Percentiles rank a stretch among this genome's conserved stretches.
Conservation (phyloP, 2,888 invertebrate species). For the Andrena minutula region DNA sequence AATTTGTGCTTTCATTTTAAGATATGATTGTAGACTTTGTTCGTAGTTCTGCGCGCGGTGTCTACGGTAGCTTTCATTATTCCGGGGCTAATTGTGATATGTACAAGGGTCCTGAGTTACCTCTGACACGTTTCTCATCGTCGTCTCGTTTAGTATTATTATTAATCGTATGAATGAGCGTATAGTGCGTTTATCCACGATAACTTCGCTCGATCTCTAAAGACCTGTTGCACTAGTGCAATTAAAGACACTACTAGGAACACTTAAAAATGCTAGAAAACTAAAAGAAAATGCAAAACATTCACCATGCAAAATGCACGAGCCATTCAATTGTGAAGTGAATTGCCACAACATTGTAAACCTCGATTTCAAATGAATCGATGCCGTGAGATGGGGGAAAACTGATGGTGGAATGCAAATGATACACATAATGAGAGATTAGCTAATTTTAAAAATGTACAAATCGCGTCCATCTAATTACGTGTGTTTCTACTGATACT, state of each 20-base stretch:
- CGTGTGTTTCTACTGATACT: constrained; percentile 1
- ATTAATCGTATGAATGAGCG: background rate
- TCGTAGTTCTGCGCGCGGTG: background rate
- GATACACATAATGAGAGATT: constrained; percentile 23
- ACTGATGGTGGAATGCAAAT: constrained; percentile 33
- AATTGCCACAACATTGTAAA: constrained; percentile 49
- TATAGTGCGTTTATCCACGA: background rate
- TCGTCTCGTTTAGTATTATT: background rate
- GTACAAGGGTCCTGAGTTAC: too few relatives aligned
- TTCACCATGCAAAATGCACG: constrained; percentile 68
- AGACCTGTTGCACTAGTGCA: constrained; percentile 3
- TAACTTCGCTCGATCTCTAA: constrained; percentile 8
- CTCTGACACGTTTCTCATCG: too few relatives aligned
- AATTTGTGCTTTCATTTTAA: background rate
- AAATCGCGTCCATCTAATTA: constrained; percentile 16
- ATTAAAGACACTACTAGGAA: constrained; percentile 13
- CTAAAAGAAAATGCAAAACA: constrained; percentile 55
- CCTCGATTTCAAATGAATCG: constrained; percentile 36
- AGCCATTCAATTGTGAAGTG: constrained; percentile 59
- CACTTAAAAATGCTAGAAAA: constrained; percentile 24
- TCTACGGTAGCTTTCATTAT: background rate
- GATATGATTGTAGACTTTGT: background rate
- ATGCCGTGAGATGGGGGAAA: constrained; percentile 39
- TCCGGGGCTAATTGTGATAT: too few relatives aligned
- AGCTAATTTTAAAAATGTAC: constrained; percentile 22